Percentiles rank a stretch among this genome's conserved stretches.
Conservation (phyloP, 2,888 invertebrate species). For the Polymixis flavicincta region DNA sequence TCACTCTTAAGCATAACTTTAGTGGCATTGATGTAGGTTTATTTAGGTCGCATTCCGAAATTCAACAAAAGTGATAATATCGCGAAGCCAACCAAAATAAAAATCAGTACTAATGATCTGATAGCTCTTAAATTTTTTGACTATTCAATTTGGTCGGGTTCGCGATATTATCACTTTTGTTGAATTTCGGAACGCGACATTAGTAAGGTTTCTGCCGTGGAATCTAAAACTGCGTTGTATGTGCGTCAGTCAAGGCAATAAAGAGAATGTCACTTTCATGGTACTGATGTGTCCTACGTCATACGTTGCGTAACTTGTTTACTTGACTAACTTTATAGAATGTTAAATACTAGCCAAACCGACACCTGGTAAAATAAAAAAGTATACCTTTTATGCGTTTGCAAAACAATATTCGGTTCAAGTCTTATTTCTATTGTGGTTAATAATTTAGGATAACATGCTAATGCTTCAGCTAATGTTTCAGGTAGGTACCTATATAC, state of each 20-base stretch:
- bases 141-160: no score
- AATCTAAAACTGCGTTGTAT: slow-evolving; percentile 17
- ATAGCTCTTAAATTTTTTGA: no score
- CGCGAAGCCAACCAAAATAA: no score
- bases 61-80: no score
- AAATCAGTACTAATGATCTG: no score
- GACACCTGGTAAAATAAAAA: slow-evolving; percentile 6
- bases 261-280: slow-evolving; percentile 35
- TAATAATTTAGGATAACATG: not conserved
- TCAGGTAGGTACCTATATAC: not conserved
- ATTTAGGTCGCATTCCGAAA: no score
- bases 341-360: not conserved
- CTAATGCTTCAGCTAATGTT: not conserved
- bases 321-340: slow-evolving; percentile 17
- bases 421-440: not conserved
- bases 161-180: no score
- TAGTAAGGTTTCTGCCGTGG: slow-evolving; percentile 13
- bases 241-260: slow-evolving; percentile 40
- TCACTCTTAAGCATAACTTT: not conserved
- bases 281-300: slow-evolving; percentile 11
- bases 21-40: not conserved
- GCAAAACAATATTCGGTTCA: slow-evolving; percentile 1
- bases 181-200: no score
- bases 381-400: not conserved
- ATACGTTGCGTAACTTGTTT: slow-evolving; percentile 33